Base-by-base conservation (phyloP, 1,140 invertebrate genomes). In the Atta texana region DNA sequence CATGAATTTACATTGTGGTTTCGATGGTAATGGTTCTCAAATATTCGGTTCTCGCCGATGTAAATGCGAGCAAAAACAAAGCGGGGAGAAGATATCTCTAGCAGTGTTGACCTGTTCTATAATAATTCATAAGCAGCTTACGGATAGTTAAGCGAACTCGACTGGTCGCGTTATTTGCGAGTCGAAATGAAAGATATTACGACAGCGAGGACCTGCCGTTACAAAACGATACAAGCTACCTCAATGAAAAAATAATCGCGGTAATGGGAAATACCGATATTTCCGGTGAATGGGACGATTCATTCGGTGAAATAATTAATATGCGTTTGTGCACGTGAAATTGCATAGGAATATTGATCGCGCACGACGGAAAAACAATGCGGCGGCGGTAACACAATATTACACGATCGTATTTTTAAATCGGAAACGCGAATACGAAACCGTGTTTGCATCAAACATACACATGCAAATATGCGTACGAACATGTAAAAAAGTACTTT, bases 91-190 rank as follows among this genome's bases (percentile, higher is more conserved):
- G 72, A 77, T 63, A 76, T 77, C 75, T 72, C 64, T 18, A 82
- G 75, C 21, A 71, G 76, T 57, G 57, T 82, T 80, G 61, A 71
- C 77, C 75, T 39, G 82, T 82, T 81, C 71, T 88, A n/a, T n/a
- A 88, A 90, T 86, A 90, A 77, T 88, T 90, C 51, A 76, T 90
- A 90, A 90, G 89, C 87, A 71, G 89, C 82, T 91, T 90, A 84
- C 71, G n/a, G 59, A 69, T 91, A 90, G 87, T 90, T 82, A 84
- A 87, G 81, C 34, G 81, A 90, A 90, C 86, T 90, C 77, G 63
- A 88, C 75, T 14, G 31, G 55, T 44, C 44, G 51, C 3, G 69
- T 76, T 90, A 74, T 90, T 84, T 51, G 76, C 63, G 57, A 81
- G 61, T 74, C 81, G 87, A 81, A 77, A 89, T 90, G 66, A 86